Evolutionary conservation across 2,797 vertebrate genomes (phyloP), one percentile per base, ranked within the genome.

Genomic region (Babyrousa celebensis): DNA sequence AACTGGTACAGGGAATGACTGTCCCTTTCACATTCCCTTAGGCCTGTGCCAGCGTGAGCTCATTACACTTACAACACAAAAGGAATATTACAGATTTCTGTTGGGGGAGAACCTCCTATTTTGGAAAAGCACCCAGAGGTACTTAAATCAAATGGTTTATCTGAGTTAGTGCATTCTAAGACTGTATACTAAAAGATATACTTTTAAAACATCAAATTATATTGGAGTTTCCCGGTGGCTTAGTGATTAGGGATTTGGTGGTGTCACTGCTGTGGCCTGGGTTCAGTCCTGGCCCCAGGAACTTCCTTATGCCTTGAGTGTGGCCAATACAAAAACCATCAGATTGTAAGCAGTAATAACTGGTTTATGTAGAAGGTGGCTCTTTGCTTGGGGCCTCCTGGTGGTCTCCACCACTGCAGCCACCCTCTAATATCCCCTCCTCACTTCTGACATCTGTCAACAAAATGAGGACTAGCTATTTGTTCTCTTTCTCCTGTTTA

Each of bases 191-290:
- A 36, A 84, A 88, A 93, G 32, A 79, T 43, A 29, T 3, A 6
- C 68, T 77, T 95, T 93, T 77, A 90, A 82, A 54, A 72, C 43
- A 40, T 74, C 79, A 85, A n/a, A 36, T 36, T 36, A 36, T 36
- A 36, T 36, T 36, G 36, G 36, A 36, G 36, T 36, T 36, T 36
- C 36, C 36, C 36, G 36, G 36, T 36, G 36, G 36, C 36, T 36
- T 36, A 36, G 36, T 36, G 36, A 36, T 36, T 36, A 36, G 36
- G 36, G 3, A 36, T 36, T 36, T 36, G 36, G 36, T 36, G 36
- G 36, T 36, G 36, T 36, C 36, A 36, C 36, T 36, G 36, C 36
- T 36, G 36, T 36, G 36, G 36, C 36, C 36, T 36, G 36, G 36
- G 36, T 36, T 36, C 36, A 36, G 36, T 36, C 36, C 36, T 36